Base-by-base conservation (phyloP, 2,888 invertebrate genomes). In the Endomychus coccineus region DNA sequence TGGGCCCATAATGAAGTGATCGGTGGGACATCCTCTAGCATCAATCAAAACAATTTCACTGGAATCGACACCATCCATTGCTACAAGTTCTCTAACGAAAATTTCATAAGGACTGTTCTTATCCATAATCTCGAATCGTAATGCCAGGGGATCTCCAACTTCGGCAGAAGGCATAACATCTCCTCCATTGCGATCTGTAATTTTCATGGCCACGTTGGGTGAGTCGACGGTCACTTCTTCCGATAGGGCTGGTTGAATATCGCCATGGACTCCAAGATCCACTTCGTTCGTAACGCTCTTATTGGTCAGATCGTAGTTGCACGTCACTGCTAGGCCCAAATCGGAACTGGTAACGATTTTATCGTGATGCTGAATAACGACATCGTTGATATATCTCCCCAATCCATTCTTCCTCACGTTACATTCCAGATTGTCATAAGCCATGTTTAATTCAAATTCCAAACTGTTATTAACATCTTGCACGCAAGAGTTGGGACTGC, bases 261-360 rank as follows among this genome's bases (percentile, higher is more conserved):
- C 91, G 37, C 89, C 90, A 47, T 83, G 83, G 36, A 92, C 89
- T 47, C 87, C 87, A 46, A 88, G 74, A 64, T 88, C 88, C 32
- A 91, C 88, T 66, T 90, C 89, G 66, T 91, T 92, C 39, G 89
- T 83, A 24, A 94, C 90, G 34, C 88, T 90, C 71, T 91, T 92
- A 67, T 92, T 92, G 51, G 89, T 89, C 53, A 92, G 71, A 64
- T 92, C 92, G 67, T 92, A 92, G 62, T 92, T 90, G 66, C 92
- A 94, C 48, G 90, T 88, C 41, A 94, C 89, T 28, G 90, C 89
- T 36, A 92, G 74, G 22, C 92, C 92, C 55, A 94, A 75, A 75
- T 94, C 92, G 31, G 90, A 88, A 45, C 88, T 89, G 46, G 92
- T 94, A 45, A 94, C 90, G 55, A 94, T 92, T 58, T 89, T 89